These are phyloP conservation scores for Beaufortia kweichowensis DNA, from an alignment of 2,113 vertebrate species.

Conservation along the genomic window DNA sequence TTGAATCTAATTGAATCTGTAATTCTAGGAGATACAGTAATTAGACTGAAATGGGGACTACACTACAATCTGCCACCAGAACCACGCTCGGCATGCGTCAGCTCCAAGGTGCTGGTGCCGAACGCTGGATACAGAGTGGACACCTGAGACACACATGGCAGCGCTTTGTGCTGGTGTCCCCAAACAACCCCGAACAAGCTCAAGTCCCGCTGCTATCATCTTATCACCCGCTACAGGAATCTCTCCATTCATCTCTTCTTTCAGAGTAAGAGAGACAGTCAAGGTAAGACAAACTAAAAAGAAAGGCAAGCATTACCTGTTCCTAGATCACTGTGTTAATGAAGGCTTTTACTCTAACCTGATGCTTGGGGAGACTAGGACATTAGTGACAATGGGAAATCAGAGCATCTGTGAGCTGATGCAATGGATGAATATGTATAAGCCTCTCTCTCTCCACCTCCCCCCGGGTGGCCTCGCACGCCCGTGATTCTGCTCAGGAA, in stretches of 20 bases:
- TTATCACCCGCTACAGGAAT: conserved; percentile 37
- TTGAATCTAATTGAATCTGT: neutral
- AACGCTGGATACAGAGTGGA: conserved; percentile 27
- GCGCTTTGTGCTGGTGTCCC: conserved; percentile 42
- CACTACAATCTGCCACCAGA: conserved; percentile 32
- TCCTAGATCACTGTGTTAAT: conserved; percentile 37
- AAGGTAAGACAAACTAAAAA: neutral
- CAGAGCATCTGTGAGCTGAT: conserved; percentile 64
- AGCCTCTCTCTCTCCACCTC: conserved; percentile 55
- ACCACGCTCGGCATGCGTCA: conserved; percentile 40
- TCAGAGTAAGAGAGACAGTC: neutral
- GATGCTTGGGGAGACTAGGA: conserved; percentile 48
- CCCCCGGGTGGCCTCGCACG: conserved; percentile 44
- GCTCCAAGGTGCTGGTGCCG: conserved; percentile 49
- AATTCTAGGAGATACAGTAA: conserved; percentile 14
- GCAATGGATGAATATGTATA: conserved; percentile 69
- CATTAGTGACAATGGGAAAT: conserved; percentile 59
- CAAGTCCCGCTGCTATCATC: conserved; percentile 39
- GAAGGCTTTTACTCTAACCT: conserved; percentile 50
- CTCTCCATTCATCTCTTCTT: conserved; percentile 39
- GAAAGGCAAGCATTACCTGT: neutral
- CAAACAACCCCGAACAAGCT: conserved; percentile 44
- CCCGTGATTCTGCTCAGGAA: conserved; percentile 64
- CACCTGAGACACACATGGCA: conserved; percentile 45
- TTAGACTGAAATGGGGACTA: conserved; percentile 33